Conservation (phyloP, 1,140 invertebrate species). For the Ectropis grisescens region DNA sequence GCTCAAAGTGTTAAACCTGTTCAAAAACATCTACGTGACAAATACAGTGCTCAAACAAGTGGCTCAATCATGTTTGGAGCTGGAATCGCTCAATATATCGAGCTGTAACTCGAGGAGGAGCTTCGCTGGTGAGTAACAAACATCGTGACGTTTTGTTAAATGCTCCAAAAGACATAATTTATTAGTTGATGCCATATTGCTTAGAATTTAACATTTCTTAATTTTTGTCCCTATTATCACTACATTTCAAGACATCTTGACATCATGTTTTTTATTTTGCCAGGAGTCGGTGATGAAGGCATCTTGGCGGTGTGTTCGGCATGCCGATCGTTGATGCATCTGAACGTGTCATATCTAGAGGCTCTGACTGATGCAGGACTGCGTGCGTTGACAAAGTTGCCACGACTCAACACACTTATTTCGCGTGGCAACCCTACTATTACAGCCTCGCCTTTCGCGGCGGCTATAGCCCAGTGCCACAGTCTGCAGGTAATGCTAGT, state of each 20-base stretch:
- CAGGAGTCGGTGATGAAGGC: conserved; percentile 43
- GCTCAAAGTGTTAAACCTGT: conserved; percentile 39
- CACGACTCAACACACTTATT: conserved; percentile 15
- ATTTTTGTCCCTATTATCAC: no score
- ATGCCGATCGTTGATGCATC: conserved; percentile 17
- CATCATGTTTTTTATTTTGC: no score
- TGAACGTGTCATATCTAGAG: conserved; percentile 45
- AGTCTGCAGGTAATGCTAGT: conserved; percentile 24
- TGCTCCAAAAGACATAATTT: no score
- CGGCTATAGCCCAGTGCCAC: conserved; percentile 18
- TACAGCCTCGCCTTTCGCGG: conserved; percentile 19
- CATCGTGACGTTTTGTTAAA: no score
- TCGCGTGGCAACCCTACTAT: conserved; percentile 30
- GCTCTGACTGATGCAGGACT: conserved; percentile 26
- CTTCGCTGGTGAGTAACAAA: conserved; percentile 26
- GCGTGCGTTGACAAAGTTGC: conserved; percentile 12
- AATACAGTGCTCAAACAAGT: conserved; percentile 41
- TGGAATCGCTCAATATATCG: conserved; percentile 40
- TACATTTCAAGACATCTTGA: no score
- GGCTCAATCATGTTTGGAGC: conserved; percentile 27
- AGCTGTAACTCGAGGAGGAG: conserved; percentile 36
- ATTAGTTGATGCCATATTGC: no score
- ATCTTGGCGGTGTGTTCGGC: conserved; percentile 22
- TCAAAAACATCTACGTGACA: conserved; percentile 45
- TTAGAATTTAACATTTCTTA: no score